Conservation (phyloP, 2,888 invertebrate genomes). For the Chrysina gloriosa region DNA sequence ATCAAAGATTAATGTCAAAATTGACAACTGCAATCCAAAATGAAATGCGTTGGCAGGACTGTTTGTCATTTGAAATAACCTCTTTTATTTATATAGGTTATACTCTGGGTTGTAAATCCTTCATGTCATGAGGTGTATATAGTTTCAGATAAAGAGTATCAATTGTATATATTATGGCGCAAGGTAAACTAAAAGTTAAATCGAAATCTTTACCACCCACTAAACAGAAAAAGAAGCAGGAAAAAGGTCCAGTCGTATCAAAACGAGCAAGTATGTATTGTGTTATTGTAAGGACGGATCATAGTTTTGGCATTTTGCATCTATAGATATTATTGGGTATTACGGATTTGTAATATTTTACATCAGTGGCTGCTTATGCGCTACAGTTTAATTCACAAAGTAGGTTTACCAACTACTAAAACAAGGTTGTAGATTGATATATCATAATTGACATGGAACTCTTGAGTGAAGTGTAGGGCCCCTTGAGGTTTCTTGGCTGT, state of each 20-base stretch:
- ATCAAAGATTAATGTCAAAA: not conserved
- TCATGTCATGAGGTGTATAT: not conserved
- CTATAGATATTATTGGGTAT: no score
- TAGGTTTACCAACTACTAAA: no score
- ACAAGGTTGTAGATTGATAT: no score
- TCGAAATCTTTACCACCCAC: conserved; percentile 70
- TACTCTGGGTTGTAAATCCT: no score
- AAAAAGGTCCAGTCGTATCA: conserved; percentile 69
- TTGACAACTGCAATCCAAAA: not conserved
- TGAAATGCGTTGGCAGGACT: not conserved
- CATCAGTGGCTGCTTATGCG: no score
- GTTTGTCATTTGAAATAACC: conserved; percentile 1
- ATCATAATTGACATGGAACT: no score
- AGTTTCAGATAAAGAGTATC: not conserved
- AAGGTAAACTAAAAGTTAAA: conserved; percentile 77
- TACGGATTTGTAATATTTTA: no score
- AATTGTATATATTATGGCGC: conserved; percentile 69
- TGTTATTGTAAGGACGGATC: conserved; percentile 47
- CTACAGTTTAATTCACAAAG: no score
- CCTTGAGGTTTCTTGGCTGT: no score
- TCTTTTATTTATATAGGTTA: not conserved
- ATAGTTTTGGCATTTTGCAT: conserved; percentile 1
- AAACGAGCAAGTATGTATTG: conserved; percentile 70
- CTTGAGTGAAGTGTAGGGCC: no score
- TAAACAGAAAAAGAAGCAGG: conserved; percentile 67